Evolutionary conservation across 2,113 vertebrate species (phyloP).

Genomic region (Thamnaconus septentrionalis): DNA sequence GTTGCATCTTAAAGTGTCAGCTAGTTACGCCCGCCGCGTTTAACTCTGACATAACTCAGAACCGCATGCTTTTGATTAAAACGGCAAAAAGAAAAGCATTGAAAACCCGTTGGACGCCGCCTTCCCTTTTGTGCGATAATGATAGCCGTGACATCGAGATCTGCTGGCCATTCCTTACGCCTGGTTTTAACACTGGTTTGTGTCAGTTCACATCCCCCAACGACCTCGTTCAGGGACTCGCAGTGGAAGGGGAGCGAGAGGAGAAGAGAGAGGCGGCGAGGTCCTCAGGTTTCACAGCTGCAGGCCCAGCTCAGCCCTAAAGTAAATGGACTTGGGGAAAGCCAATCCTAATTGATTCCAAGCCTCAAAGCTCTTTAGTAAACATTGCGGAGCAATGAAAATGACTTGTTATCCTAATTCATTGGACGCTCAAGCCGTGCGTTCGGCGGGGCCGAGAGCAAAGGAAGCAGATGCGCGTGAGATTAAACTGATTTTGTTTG

Average conservation of each 20-base stretch:
- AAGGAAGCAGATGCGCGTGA: constrained; percentile 56
- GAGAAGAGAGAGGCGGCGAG: constrained; percentile 69
- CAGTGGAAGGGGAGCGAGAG: constrained; percentile 60
- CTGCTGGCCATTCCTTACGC: constrained; percentile 60
- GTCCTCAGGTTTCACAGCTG: constrained; percentile 87
- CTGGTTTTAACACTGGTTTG: constrained; percentile 86
- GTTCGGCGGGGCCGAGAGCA: constrained; percentile 38
- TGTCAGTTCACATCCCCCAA: constrained; percentile 84
- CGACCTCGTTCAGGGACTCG: constrained; percentile 83
- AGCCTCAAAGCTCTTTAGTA: constrained; percentile 80
- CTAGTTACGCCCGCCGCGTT: constrained; percentile 67
- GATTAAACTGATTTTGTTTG: constrained; percentile 56
- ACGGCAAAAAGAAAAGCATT: constrained; percentile 58
- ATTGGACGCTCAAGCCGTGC: constrained; percentile 64
- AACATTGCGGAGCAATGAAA: constrained; percentile 78
- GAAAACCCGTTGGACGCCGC: constrained; percentile 48
- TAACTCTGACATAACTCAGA: constrained; percentile 73
- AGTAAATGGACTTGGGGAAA: constrained; percentile 87
- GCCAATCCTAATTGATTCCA: constrained; percentile 85
- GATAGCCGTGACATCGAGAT: constrained; percentile 69
- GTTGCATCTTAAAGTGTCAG: constrained; percentile 67
- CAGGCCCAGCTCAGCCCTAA: constrained; percentile 75
- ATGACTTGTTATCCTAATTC: constrained; percentile 78
- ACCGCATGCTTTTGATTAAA: constrained; percentile 74
- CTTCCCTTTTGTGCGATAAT: constrained; percentile 63